Base-by-base conservation (phyloP, 2,888 invertebrate genomes). In the Pterostichus niger region DNA sequence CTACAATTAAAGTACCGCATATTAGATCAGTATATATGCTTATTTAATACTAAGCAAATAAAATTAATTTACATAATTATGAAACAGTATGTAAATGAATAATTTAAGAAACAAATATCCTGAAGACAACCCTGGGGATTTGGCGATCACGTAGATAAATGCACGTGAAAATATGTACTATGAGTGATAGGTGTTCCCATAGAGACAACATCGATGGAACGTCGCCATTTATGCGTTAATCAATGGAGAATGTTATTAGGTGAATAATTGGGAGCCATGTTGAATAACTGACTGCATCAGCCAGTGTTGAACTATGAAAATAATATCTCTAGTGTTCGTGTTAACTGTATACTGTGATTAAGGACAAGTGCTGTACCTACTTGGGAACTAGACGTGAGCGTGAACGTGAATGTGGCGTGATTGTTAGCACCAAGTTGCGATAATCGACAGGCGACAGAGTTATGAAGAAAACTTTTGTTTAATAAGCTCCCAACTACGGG, bases 161-260 rank as follows among this genome's bases (percentile, higher is more conserved):
- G 61, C n/a, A 61, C 82, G 82, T 82, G 82, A 82, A 82, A 82
- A 82, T 82, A 82, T 82, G 73, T 59, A 35, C 40, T 81, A 81
- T 75, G 73, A 75, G 75, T 75, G 59, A 82, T 82, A 75, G 75
- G 82, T 82, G 56, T 77, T 54, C 52, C 52, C 75, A 52, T 75
- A 75, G 33, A 75, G 15, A 44, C 40, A 71, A 13, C 44, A 17
- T 56, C 44, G 68, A 71, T 71, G 44, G 17, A 75, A 31, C 75
- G 52, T 75, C 40, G 52, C 75, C 75, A 52, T 71, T 64, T 73
- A 46, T 31, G 52, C 75, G 75, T 13, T 75, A 75, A 52, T 75
- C 75, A 75, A 75, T 71, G 71, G 71, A 49, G 31, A 71, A 17
- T 46, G n/a, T 59, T 24, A 59, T 46, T 71, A 71, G 71, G 24